Conservation (phyloP, 2,888 invertebrate species). For the Mythimna vitellina region DNA sequence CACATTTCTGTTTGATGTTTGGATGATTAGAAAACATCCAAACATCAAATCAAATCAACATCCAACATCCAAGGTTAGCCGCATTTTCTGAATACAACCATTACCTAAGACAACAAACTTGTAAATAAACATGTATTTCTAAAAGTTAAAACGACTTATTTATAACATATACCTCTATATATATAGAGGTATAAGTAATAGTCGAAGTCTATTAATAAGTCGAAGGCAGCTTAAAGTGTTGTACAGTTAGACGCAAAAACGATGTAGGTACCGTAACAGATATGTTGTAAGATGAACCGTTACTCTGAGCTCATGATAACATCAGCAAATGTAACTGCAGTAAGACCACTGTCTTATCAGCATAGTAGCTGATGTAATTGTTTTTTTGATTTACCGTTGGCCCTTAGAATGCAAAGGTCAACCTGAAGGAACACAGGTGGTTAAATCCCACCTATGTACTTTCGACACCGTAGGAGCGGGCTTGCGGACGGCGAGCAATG, state of each 20-base stretch:
- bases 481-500: too few relatives aligned
- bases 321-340: slow-evolving; percentile 22
- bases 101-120: slow-evolving; percentile 22
- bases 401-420: too few relatives aligned
- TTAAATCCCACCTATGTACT: too few relatives aligned
- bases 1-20: too few relatives aligned
- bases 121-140: background rate
- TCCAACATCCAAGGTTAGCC: too few relatives aligned
- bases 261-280: slow-evolving; percentile 52
- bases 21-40: too few relatives aligned
- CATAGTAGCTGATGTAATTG: too few relatives aligned
- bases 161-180: too few relatives aligned
- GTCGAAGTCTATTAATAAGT: too few relatives aligned
- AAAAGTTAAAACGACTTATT: background rate
- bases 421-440: too few relatives aligned
- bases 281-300: slow-evolving; percentile 37
- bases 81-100: background rate
- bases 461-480: too few relatives aligned
- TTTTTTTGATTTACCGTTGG: too few relatives aligned
- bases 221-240: slow-evolving; percentile 7
- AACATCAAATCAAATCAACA: background rate
- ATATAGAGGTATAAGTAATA: background rate
- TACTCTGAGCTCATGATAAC: slow-evolving; percentile 31
- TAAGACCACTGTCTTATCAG: slow-evolving; percentile 16
- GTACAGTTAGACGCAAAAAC: slow-evolving; percentile 45